phyloP scores from a whole-genome alignment of 2,888 invertebrate species.

The Euclidia mi region DNA sequence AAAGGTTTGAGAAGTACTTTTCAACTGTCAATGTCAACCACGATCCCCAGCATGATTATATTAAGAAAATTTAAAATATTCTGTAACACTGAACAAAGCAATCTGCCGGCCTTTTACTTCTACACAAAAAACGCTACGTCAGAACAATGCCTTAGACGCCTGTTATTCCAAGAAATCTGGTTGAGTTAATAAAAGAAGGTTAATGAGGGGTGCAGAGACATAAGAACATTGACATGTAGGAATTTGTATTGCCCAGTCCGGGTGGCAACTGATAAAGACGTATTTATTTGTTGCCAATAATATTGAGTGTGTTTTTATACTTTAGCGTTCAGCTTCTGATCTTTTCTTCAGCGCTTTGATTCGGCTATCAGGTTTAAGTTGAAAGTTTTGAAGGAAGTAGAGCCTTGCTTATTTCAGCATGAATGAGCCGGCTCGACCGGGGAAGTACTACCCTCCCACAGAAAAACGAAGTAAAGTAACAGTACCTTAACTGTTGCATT shows the following conservation, averaged over 20 bases:
- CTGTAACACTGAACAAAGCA: too few species aligned
- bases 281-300: constrained; percentile 32
- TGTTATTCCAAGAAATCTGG: constrained; percentile 34
- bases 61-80: too few species aligned
- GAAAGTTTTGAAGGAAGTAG: too few species aligned
- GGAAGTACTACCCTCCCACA: too few species aligned
- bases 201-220: constrained; percentile 45
- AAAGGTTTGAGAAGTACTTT: too few species aligned
- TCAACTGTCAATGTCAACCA: too few species aligned
- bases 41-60: too few species aligned
- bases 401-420: too few species aligned
- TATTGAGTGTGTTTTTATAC: not conserved
- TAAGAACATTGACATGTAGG: constrained; percentile 20
- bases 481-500: too few species aligned
- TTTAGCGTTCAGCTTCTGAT: not conserved
- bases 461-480: too few species aligned
- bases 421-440: too few species aligned
- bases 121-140: constrained; percentile 20
- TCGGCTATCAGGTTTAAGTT: not conserved
- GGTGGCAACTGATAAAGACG: constrained; percentile 24
- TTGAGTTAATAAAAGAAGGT: constrained; percentile 51
- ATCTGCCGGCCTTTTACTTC: too few species aligned
- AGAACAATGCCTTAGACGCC: constrained; percentile 15
- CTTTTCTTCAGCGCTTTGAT: not conserved
- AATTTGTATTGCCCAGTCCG: constrained; percentile 43